Conservation (phyloP, 2,888 invertebrate species). For the Notodonta dromedarius region DNA sequence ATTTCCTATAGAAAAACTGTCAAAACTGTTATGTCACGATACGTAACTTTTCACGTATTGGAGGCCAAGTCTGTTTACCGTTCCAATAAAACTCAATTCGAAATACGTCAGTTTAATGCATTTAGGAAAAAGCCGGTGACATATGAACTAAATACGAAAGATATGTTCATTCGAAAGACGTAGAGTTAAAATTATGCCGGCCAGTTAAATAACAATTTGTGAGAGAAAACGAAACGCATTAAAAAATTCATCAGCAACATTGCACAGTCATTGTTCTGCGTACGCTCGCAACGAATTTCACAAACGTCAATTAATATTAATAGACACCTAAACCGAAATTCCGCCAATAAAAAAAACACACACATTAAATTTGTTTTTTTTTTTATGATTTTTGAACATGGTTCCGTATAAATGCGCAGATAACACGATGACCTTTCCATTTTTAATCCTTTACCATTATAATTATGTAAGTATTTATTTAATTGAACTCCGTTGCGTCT, state of each 20-base stretch:
- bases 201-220: conserved; percentile 42
- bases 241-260: conserved; percentile 48
- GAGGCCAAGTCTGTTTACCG: too few relatives aligned
- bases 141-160: neutral
- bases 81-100: too few relatives aligned
- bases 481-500: conserved; percentile 11
- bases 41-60: too few relatives aligned
- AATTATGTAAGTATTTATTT: conserved; percentile 1
- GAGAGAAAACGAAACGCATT: conserved; percentile 52
- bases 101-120: too few relatives aligned
- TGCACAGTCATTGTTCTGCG: conserved; percentile 71
- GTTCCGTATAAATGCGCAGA: conserved; percentile 31
- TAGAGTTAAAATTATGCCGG: conserved; percentile 17
- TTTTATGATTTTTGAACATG: conserved; percentile 40
- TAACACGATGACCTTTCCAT: conserved; percentile 6
- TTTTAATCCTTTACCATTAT: conserved; percentile 3
- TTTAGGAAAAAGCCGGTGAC: too few relatives aligned
- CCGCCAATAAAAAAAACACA: conserved; percentile 47
- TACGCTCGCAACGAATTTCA: conserved; percentile 55
- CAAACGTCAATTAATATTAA: conserved; percentile 71
- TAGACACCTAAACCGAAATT: conserved; percentile 62
- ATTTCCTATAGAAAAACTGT: too few relatives aligned
- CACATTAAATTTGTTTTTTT: conserved; percentile 41
- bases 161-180: conserved; percentile 18
- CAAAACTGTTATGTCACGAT: too few relatives aligned